Evolutionary conservation across 2,113 vertebrate genomes (phyloP).

Genomic region (Urocolius indicus): DNA sequence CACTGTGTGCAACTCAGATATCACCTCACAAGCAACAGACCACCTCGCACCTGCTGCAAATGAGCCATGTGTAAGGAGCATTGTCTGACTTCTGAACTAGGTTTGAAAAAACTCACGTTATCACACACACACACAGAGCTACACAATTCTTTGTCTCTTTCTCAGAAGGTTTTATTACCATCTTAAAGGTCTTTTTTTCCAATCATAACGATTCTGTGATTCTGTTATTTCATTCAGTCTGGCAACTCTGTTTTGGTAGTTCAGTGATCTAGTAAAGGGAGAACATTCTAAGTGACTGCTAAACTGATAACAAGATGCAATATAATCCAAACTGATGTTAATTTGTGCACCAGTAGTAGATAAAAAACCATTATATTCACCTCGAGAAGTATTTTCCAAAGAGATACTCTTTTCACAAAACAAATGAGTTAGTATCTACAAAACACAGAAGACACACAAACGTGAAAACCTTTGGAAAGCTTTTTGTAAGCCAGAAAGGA

Average conservation of each 20-base stretch:
- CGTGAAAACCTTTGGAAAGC: not conserved
- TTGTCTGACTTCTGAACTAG: not conserved
- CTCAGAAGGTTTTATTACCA: not conserved
- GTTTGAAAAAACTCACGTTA: not conserved
- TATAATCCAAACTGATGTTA: not conserved
- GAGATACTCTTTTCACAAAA: not conserved
- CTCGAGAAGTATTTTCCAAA: not conserved
- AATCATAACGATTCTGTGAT: too few relatives aligned
- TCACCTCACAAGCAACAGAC: not conserved
- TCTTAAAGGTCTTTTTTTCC: too few relatives aligned
- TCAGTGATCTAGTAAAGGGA: not conserved
- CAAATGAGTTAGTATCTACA: not conserved
- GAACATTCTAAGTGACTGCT: not conserved
- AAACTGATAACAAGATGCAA: not conserved
- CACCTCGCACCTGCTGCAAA: not conserved
- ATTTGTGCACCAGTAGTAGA: not conserved
- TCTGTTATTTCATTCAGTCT: not conserved
- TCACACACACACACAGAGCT: not conserved
- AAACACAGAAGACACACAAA: not conserved
- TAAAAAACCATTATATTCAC: not conserved
- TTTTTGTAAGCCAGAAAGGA: not conserved
- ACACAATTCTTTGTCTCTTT: not conserved
- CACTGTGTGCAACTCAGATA: not conserved
- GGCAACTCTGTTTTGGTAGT: not conserved
- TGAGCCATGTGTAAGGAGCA: not conserved